Conservation (phyloP, 1,140 invertebrate species). For the Camponotus floridanus region DNA sequence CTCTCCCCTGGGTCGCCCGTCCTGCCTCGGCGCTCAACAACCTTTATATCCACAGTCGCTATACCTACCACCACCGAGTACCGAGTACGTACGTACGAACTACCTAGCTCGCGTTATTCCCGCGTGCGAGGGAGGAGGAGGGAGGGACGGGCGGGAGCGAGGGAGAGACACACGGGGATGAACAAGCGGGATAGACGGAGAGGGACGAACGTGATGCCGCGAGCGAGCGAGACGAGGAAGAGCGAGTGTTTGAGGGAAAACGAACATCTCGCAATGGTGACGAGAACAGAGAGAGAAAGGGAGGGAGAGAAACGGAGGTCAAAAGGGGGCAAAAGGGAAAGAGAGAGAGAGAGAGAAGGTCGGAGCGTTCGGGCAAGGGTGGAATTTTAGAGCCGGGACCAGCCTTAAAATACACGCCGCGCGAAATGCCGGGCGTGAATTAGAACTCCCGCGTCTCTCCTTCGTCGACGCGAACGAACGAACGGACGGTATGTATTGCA, state of each 20-base stretch:
- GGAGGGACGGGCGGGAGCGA: slow-evolving; percentile 18
- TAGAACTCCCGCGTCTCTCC: slow-evolving; percentile 75
- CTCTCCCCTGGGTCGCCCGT: slow-evolving; percentile 26
- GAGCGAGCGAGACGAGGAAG: slow-evolving; percentile 52
- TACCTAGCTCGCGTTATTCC: slow-evolving; percentile 78
- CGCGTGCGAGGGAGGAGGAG: slow-evolving; percentile 65
- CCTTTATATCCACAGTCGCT: slow-evolving; percentile 84
- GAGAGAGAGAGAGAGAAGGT: slow-evolving; percentile 63
- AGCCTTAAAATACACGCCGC: slow-evolving; percentile 84
- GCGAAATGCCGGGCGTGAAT: slow-evolving; percentile 84
- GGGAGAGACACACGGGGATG: slow-evolving; percentile 47
- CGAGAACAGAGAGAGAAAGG: slow-evolving; percentile 35
- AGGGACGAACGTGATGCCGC: slow-evolving; percentile 62
- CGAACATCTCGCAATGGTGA: slow-evolving; percentile 64
- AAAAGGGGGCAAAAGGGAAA: slow-evolving; percentile 54
- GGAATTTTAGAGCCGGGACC: slow-evolving; percentile 82
- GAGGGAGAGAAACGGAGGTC: slow-evolving; percentile 39
- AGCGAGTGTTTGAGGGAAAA: slow-evolving; percentile 60
- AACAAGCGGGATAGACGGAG: slow-evolving; percentile 61
- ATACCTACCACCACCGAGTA: slow-evolving; percentile 78
- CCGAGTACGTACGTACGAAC: slow-evolving; percentile 71
- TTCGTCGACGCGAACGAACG: slow-evolving; percentile 34
- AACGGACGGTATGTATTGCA: slow-evolving; percentile 53
- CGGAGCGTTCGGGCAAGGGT: slow-evolving; percentile 70
- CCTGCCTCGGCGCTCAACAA: slow-evolving; percentile 76